Evolutionary conservation across 1,140 invertebrate genomes (phyloP).

Genomic region (Adelges cooleyi): DNA sequence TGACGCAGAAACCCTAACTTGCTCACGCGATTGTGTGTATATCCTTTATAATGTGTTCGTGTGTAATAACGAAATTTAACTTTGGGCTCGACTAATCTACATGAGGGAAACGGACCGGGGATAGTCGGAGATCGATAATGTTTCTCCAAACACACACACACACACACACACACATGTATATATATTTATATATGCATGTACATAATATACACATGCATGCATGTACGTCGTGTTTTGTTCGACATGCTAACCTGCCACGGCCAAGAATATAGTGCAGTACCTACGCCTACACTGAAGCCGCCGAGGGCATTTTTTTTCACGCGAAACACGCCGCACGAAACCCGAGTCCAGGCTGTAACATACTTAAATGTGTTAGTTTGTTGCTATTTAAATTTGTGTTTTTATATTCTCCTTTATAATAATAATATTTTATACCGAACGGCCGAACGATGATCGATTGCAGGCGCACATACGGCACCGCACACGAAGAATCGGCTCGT

Average conservation of each 20-base stretch:
- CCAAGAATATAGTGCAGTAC: too few relatives aligned
- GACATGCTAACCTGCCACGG: neutral
- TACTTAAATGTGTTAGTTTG: neutral
- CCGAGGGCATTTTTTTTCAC: neutral
- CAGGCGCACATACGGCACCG: too few relatives aligned
- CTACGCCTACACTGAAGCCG: neutral
- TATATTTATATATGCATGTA: too few relatives aligned
- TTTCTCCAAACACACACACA: constrained; percentile 19
- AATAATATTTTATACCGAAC: too few relatives aligned
- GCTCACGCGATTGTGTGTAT: constrained; percentile 27
- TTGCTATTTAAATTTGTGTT: too few relatives aligned
- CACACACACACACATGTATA: too few relatives aligned
- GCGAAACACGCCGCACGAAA: neutral
- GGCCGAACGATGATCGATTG: neutral
- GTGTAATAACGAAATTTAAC: constrained; percentile 29
- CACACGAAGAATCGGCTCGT: too few relatives aligned
- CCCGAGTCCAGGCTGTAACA: neutral
- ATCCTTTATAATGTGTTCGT: constrained; percentile 29
- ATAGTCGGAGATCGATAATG: constrained; percentile 24
- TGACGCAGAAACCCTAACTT: constrained; percentile 26
- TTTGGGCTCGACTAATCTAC: constrained; percentile 26
- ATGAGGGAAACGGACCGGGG: constrained; percentile 23
- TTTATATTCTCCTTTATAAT: too few relatives aligned
- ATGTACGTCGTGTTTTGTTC: neutral
- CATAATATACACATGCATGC: constrained; percentile 21